Evolutionary conservation across 1,140 invertebrate species (phyloP), one percentile per base, ranked within the genome.

Genomic region (Mesaphorura yosii): DNA sequence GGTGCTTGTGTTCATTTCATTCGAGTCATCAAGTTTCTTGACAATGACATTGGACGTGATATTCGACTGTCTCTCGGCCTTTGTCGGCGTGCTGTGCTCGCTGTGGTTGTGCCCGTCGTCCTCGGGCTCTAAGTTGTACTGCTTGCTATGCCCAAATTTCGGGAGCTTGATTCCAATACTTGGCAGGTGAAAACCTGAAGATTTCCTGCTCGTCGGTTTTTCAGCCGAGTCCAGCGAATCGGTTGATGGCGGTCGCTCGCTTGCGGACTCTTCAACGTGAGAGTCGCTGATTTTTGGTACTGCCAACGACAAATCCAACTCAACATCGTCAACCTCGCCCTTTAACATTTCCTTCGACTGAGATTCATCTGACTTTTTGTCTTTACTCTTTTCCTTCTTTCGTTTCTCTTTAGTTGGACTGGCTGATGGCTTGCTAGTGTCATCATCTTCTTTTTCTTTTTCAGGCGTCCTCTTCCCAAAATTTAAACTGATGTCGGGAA

Each of bases 401-500:
- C 29, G 38, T 40, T 20, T 39, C 48, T 1, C 27, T 34, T 25
- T 17, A 20, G 12, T 26, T 25, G 12, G 37, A 22, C 20, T 20
- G 38, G 20, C 22, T 39, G 10, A 39, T 38, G 27, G 34, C 22
- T 50, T 29, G 37, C 34, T 23, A 25, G 27, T 50, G 29, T 12
- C n/a, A n/a, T n/a, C 12, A 19, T 20, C 25, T 37, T 50, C 14
- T 40, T 37, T 19, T 25, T 50, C 48, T 10, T 14, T 37, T 14
- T 37, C 34, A 39, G 19, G 26, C 27, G 14, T 25, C 20, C 37
- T 20, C 22, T 47, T 48, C 25, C 64, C 39, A 65, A 59, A 51
- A 57, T 54, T 59, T 61, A 65, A 23, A 61, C 58, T 59, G 54
- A 66, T 48, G 3, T 71, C 68, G 1, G 73, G 73, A 2, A 82